Base-by-base conservation (phyloP, 2,888 invertebrate genomes). In the Neelides folsomi region DNA sequence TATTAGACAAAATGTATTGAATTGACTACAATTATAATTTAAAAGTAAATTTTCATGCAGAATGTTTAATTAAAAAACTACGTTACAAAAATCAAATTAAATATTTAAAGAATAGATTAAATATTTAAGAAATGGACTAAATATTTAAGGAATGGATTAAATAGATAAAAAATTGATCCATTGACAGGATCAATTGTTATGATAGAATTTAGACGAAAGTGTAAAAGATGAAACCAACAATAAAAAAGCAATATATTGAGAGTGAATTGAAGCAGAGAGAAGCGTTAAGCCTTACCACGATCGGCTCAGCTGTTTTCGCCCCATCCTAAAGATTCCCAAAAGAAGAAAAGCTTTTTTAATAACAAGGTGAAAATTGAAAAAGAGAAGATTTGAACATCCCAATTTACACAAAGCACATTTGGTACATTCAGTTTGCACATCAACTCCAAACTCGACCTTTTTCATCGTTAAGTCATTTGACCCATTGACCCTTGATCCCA, bases 261-360 rank as follows among this genome's bases (percentile, higher is more conserved):
- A n/a, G n/a, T n/a, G n/a, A n/a, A n/a, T n/a, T n/a, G n/a, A n/a
- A n/a, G n/a, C n/a, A n/a, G n/a, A n/a, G n/a, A n/a, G n/a, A n/a
- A 27, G 27, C 27, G 3, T 27, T 27, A 27, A 7, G 77, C 87
- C 89, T 89, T 86, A 90, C 90, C 83, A 90, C 87, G 74, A 90
- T 89, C 72, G 89, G 90, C 79, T 89, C 89, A 78, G 86, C 85
- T 79, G 85, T 75, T 66, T 67, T 68, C 59, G 70, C 70, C 65
- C 70, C 71, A 59, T 66, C 67, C 71, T 70, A 58, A 60, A 40
- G 42, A 19, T 49, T 27, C 40, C 16, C n/a, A 49, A 52, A 52
- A 45, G 20, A 47, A 47, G 16, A 27, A 36, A 37, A 43, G 39
- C 20, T 49, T 8, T 35, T 8, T 15, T 45, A 50, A 35, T 50